phyloP scores from a whole-genome alignment of 2,797 vertebrate genomes.

The Syndactyla subalaris region DNA sequence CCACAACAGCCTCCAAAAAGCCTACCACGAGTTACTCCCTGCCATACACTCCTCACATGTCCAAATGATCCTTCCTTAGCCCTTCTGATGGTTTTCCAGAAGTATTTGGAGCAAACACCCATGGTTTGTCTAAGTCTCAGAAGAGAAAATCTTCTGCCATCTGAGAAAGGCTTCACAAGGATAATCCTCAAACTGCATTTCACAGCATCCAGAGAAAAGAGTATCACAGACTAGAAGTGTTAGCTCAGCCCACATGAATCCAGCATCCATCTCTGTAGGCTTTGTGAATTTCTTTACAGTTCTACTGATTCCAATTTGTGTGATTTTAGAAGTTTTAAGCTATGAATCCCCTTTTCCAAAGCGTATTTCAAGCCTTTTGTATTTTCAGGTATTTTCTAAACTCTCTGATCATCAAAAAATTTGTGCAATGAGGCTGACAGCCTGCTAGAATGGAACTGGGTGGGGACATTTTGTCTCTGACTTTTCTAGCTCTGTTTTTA shows the following conservation, averaged over 20 bases:
- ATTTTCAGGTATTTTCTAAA: neutral
- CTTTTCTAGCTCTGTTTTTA: neutral
- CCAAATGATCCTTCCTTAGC: neutral
- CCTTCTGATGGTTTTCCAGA: neutral
- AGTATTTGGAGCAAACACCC: neutral
- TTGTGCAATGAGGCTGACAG: neutral
- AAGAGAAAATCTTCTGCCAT: neutral
- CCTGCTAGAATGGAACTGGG: neutral
- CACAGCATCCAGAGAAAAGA: neutral
- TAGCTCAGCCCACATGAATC: neutral
- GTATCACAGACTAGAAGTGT: rapidly evolving
- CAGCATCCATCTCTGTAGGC: neutral
- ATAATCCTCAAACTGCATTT: rapidly evolving
- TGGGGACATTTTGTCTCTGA: neutral
- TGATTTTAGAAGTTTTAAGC: neutral
- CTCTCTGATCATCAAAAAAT: neutral
- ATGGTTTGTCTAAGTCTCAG: neutral
- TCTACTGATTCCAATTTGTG: neutral
- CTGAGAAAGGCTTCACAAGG: neutral
- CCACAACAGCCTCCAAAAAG: neutral
- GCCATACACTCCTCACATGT: rapidly evolving
- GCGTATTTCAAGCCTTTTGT: neutral
- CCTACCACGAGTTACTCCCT: neutral
- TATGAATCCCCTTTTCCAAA: rapidly evolving
- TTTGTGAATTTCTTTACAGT: neutral